Percentiles rank a stretch among this genome's conserved stretches.
phyloP scores from a whole-genome alignment of 2,113 vertebrate species.

The Syngnathoides biaculeatus region DNA sequence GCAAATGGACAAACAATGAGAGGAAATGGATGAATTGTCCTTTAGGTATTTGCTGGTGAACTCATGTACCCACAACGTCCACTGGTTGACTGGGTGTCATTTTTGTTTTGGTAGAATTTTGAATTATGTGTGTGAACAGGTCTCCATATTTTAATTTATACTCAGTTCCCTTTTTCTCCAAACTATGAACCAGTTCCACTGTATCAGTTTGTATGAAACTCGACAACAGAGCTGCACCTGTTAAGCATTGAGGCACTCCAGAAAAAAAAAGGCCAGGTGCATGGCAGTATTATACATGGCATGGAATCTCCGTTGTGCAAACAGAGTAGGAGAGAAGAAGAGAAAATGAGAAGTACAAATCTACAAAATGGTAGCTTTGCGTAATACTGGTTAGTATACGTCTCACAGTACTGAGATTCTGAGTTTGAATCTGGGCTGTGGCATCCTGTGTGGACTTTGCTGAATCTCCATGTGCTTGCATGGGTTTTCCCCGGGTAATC shows the following conservation, averaged over 20 bases:
- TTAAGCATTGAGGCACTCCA: background rate
- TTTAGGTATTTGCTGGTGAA: conserved; percentile 49
- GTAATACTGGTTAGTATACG: too few relatives aligned
- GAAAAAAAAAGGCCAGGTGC: background rate
- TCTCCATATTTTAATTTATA: background rate
- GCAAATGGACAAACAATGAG: conserved; percentile 40
- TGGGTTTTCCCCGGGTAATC: too few relatives aligned
- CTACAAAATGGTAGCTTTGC: too few relatives aligned
- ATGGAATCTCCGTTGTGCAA: background rate
- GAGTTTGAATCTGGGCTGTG: too few relatives aligned
- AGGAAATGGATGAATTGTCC: conserved; percentile 58
- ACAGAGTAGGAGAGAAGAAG: background rate
- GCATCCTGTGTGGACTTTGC: too few relatives aligned
- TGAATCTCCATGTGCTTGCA: too few relatives aligned
- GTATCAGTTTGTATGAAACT: background rate
- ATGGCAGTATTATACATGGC: background rate
- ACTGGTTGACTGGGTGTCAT: background rate
- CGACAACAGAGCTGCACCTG: background rate
- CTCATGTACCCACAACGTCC: background rate
- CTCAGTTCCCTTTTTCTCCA: background rate
- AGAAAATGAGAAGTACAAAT: too few relatives aligned
- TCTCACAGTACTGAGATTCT: too few relatives aligned
- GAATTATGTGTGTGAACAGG: background rate
- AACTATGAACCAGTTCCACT: background rate
- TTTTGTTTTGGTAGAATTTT: background rate